Conservation (phyloP, 2,113 vertebrate species). For the Prochilodus magdalenae region DNA sequence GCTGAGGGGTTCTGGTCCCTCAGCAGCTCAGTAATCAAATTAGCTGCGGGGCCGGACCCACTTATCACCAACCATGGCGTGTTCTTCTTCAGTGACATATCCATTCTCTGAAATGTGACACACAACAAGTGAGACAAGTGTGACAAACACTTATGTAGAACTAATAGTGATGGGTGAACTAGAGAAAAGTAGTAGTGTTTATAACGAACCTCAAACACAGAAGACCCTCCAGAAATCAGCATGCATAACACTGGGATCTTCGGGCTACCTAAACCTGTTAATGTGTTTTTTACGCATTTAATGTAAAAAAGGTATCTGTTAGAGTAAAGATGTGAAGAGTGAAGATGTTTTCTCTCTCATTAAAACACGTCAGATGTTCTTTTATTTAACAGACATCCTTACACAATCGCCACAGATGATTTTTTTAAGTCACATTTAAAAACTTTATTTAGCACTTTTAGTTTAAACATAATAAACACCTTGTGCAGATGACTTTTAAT, state of each 20-base stretch:
- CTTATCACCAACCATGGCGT: constrained; percentile 84
- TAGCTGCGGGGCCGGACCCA: constrained; percentile 82
- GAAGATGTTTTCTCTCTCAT: too few relatives aligned
- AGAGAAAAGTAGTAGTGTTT: too few relatives aligned
- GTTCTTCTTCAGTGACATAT: constrained; percentile 74
- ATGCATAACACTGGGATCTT: constrained; percentile 88
- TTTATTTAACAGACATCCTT: too few relatives aligned
- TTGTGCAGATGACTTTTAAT: too few relatives aligned
- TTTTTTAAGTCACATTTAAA: too few relatives aligned
- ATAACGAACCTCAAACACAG: constrained; percentile 79
- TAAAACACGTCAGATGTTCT: too few relatives aligned
- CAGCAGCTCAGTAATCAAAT: constrained; percentile 79
- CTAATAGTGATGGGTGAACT: background rate
- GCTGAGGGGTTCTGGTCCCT: constrained; percentile 57
- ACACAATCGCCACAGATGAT: too few relatives aligned
- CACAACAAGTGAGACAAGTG: background rate
- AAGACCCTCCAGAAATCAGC: constrained; percentile 79
- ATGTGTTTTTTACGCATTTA: background rate
- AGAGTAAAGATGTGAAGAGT: too few relatives aligned
- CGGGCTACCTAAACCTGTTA: constrained; percentile 82
- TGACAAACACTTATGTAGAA: too few relatives aligned
- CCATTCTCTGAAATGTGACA: constrained; percentile 72
- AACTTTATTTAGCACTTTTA: background rate
- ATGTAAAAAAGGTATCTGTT: too few relatives aligned
- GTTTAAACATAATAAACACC: background rate